These are phyloP conservation scores for Corydoras sp. DNA, from an alignment of 2,113 vertebrate species.

Conservation along the genomic window DNA sequence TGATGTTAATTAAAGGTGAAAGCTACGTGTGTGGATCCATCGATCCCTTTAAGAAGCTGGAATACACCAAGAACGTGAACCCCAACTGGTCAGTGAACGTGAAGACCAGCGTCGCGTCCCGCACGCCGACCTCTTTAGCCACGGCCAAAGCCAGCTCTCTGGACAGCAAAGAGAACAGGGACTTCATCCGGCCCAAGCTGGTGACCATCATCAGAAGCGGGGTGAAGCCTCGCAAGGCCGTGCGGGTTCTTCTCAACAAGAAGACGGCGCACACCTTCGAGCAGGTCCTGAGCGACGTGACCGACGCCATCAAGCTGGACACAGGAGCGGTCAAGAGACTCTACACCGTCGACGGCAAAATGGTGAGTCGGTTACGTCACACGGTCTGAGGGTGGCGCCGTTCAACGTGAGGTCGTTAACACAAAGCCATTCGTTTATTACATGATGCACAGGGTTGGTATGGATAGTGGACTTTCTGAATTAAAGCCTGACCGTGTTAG, in stretches of 20 bases:
- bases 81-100: constrained; percentile 95
- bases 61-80: constrained; percentile 97
- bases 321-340: constrained; percentile 89
- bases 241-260: constrained; percentile 94
- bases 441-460: too few species aligned
- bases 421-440: too few species aligned
- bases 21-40: constrained; percentile 96
- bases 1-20: constrained; percentile 69
- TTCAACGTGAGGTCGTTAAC: too few species aligned
- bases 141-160: constrained; percentile 70
- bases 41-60: constrained; percentile 90
- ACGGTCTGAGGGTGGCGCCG: too few species aligned
- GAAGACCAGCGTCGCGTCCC: constrained; percentile 66
- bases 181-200: constrained; percentile 95
- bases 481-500: too few species aligned
- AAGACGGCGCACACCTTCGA: constrained; percentile 97
- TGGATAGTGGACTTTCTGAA: too few species aligned
- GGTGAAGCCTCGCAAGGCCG: constrained; percentile 92
- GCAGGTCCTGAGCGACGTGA: constrained; percentile 94
- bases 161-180: constrained; percentile 80
- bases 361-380: constrained; percentile 67
- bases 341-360: constrained; percentile 91
- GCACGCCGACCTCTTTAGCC: constrained; percentile 76
- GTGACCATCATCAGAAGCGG: constrained; percentile 95
- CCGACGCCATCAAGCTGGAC: constrained; percentile 94